Conservation (phyloP, 2,797 vertebrate species). For the Enteromius anoplus region DNA sequence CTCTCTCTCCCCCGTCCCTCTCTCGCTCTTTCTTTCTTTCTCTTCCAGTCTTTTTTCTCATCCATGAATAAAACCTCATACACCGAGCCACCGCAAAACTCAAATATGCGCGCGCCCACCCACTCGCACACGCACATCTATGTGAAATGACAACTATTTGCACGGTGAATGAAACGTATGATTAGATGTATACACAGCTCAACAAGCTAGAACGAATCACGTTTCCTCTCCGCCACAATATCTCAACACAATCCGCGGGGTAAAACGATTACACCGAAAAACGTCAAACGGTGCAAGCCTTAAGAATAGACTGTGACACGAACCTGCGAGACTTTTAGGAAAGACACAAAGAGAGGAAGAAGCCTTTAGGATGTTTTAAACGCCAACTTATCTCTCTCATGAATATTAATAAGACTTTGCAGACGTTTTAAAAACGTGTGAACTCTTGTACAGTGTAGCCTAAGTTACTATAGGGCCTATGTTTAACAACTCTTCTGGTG, state of each 20-base stretch:
- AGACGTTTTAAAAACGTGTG: background rate
- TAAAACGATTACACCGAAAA: constrained; percentile 79
- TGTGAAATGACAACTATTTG: constrained; percentile 80
- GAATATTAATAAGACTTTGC: constrained; percentile 3
- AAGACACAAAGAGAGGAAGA: background rate
- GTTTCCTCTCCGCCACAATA: constrained; percentile 73
- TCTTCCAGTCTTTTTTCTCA: constrained; percentile 8
- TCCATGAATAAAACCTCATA: constrained; percentile 19
- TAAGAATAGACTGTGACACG: constrained; percentile 68
- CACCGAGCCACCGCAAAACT: constrained; percentile 22
- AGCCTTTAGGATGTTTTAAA: background rate
- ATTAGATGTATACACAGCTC: constrained; percentile 76
- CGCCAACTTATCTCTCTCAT: background rate
- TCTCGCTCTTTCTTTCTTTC: constrained; percentile 5
- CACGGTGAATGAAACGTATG: constrained; percentile 82
- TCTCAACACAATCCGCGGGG: constrained; percentile 53
- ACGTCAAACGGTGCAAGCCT: constrained; percentile 66
- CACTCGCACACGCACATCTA: constrained; percentile 65
- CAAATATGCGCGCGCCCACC: constrained; percentile 39
- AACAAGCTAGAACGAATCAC: constrained; percentile 86
- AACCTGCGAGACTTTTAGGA: constrained; percentile 57
- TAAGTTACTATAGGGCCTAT: background rate
- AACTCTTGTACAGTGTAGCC: background rate
- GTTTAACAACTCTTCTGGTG: background rate
- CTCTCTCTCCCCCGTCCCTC: constrained; percentile 10